Evolutionary conservation across 1,140 invertebrate species (phyloP), one percentile per base, ranked within the genome.

Genomic region (Aleiodes sp.): DNA sequence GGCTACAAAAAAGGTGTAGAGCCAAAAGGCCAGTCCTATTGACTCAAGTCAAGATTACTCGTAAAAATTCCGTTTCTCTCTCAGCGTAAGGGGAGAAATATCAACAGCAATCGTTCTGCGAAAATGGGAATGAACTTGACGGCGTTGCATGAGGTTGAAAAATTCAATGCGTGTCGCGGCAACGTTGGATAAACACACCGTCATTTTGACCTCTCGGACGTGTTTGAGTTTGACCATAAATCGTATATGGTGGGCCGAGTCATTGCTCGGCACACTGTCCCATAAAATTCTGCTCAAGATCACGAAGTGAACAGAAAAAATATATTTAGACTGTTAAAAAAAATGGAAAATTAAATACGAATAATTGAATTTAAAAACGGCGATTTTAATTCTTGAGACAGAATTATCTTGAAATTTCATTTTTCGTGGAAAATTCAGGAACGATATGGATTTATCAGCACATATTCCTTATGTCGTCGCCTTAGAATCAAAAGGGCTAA

Each of bases 241-340:
- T 72, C 66, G 60, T 72, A 72, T 68, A 72, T 72, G 70, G 65
- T 46, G 39, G 19, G 35, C 37, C 61, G 70, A 68, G 70, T 72
- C 65, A 72, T 72, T 61, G 35, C 31, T 52, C 70, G 70, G 33
- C 46, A 72, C 52, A 68, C 65, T 63, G 70, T 68, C 65, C 70
- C 61, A 72, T 72, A 68, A 72, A 72, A 64, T 68, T 68, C 21
- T 64, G 29, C n/a, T 68, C 52, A 56, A 67, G 39, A 52, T 68
- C 66, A 62, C 31, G 33, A 12, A 12, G 12, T 26, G 33, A 33
- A 10, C 21, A 60, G 24, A 41, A 65, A 12, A 46, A 43, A 31
- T 64, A 62, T 24, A 64, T 12, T 43, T 7, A 29, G n/a, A n/a
- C n/a, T n/a, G 28, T 56, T 56, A 56, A 56, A 56, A 14, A 9